Conservation (phyloP, 2,797 vertebrate species). For the Rhadinocentrus ornatus region DNA sequence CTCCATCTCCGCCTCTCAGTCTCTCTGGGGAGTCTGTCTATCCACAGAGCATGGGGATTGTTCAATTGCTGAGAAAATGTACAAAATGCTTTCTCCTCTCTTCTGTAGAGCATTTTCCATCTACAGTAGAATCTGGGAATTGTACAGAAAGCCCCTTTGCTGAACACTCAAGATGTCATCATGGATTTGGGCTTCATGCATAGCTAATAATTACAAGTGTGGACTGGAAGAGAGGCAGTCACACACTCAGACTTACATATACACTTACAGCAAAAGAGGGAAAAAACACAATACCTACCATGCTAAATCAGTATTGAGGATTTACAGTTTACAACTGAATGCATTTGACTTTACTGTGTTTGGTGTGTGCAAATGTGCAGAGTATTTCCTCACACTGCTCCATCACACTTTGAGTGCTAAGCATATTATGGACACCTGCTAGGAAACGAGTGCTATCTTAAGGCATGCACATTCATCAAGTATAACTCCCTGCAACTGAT, state of each 20-base stretch:
- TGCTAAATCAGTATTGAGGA: conserved; percentile 58
- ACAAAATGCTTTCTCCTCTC: conserved; percentile 91
- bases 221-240: conserved; percentile 75
- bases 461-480: conserved; percentile 68
- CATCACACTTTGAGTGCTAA: conserved; percentile 60
- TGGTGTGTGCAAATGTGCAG: conserved; percentile 60
- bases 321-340: conserved; percentile 60
- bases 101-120: conserved; percentile 66
- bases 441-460: conserved; percentile 59
- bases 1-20: conserved; percentile 77
- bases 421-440: conserved; percentile 65
- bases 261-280: conserved; percentile 25
- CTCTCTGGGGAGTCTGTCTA: conserved; percentile 94
- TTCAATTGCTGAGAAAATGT: conserved; percentile 97
- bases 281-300: conserved; percentile 37
- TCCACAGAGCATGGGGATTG: conserved; percentile 90
- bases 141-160: conserved; percentile 90
- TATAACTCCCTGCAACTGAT: conserved; percentile 72
- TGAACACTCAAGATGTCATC: conserved; percentile 93
- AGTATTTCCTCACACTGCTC: conserved; percentile 59
- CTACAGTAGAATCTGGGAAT: conserved; percentile 82
- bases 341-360: conserved; percentile 67
- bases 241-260: conserved; percentile 24
- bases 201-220: conserved; percentile 94
- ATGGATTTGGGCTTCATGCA: conserved; percentile 95